phyloP scores from a whole-genome alignment of 2,888 invertebrate genomes.

The Hypolimnas misippus region DNA sequence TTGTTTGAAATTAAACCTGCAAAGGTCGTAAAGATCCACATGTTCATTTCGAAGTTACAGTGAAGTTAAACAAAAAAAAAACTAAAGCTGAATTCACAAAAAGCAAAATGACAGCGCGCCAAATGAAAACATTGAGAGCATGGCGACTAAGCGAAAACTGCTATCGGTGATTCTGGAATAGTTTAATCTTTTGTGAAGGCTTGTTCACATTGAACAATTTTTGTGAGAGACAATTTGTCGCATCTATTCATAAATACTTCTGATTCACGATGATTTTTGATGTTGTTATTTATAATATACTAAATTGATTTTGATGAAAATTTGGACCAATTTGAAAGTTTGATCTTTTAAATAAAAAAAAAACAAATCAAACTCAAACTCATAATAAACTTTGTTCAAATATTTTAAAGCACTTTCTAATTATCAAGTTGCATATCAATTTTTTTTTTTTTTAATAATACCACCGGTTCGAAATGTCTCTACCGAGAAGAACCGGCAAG shows the following conservation, averaged over 20 bases:
- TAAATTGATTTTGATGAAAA: too few relatives aligned
- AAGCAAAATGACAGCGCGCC: not conserved
- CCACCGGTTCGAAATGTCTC: too few relatives aligned
- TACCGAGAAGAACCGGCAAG: too few relatives aligned
- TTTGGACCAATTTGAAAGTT: too few relatives aligned
- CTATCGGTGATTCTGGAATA: not conserved
- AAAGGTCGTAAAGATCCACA: not conserved
- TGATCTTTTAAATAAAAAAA: too few relatives aligned
- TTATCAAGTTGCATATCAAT: too few relatives aligned
- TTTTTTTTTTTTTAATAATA: too few relatives aligned
- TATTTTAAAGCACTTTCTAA: too few relatives aligned
- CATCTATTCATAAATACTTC: not conserved
- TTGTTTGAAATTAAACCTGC: not conserved
- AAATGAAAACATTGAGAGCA: not conserved
- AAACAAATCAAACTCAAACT: too few relatives aligned
- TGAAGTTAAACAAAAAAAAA: not conserved
- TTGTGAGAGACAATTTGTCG: not conserved
- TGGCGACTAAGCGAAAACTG: not conserved
- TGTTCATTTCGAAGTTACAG: not conserved
- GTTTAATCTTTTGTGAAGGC: not conserved
- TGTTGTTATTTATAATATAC: too few relatives aligned
- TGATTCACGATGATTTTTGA: too few relatives aligned
- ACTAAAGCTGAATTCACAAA: not conserved
- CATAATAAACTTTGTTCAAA: too few relatives aligned
- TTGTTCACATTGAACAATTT: not conserved